Evolutionary conservation across 2,113 vertebrate species (phyloP).

Genomic region (Chlamydotis undulata): DNA sequence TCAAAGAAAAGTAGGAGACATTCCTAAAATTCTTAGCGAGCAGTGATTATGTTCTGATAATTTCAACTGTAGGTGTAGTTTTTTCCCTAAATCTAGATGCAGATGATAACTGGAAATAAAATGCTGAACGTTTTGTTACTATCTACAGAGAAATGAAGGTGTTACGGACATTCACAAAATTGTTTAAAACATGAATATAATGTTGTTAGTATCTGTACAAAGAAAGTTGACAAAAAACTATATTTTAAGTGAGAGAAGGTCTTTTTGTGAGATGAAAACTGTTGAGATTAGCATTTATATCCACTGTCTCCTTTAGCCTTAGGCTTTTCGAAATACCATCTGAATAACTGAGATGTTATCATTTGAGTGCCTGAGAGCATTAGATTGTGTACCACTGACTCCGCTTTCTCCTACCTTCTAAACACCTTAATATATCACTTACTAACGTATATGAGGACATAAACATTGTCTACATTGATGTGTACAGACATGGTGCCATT

Average conservation of each 20-base stretch:
- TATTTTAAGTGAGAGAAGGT: not conserved
- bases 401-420: not conserved
- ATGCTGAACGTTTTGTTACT: not conserved
- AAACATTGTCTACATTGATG: not conserved
- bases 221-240: not conserved
- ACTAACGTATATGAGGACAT: not conserved
- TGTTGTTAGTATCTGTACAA: not conserved
- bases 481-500: not conserved
- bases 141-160: not conserved
- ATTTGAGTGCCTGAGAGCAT: not conserved
- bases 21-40: not conserved
- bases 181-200: not conserved
- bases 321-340: not conserved
- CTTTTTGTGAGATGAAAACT: not conserved
- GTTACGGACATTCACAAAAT: not conserved
- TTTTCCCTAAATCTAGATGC: not conserved
- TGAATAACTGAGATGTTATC: not conserved
- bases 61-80: not conserved
- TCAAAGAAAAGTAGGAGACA: not conserved
- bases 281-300: not conserved
- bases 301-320: not conserved
- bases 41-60: not conserved
- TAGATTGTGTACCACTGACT: not conserved
- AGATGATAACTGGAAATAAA: not conserved
- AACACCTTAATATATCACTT: not conserved